A percentile compares a stretch with the other conserved stretches of the same genome.
These are phyloP conservation scores for Eriosoma lanigerum DNA, from an alignment of 1,140 invertebrate species.

Conservation along the genomic window DNA sequence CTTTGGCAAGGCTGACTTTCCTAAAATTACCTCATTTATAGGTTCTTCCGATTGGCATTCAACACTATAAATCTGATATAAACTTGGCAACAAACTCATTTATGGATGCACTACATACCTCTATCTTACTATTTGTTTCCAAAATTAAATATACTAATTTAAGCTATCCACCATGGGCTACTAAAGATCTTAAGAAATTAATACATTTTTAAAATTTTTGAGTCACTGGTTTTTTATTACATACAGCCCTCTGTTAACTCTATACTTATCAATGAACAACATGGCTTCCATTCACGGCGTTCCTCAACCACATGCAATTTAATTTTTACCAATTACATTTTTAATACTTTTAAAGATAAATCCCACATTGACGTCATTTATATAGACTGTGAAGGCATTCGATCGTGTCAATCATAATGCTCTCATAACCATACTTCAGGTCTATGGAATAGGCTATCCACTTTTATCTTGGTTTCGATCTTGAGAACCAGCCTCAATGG, in stretches of 20 bases:
- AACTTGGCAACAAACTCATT: not conserved
- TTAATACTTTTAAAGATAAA: too few species aligned
- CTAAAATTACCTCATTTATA: not conserved
- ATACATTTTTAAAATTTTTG: not conserved
- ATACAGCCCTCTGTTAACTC: not conserved
- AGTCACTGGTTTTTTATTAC: not conserved
- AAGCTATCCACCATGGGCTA: not conserved
- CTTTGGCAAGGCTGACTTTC: not conserved
- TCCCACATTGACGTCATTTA: too few species aligned
- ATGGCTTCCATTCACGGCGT: too few species aligned
- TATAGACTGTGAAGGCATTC: too few species aligned
- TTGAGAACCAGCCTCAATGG: too few species aligned
- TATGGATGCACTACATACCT: not conserved
- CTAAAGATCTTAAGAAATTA: not conserved
- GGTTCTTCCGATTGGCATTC: not conserved
- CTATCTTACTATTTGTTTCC: not conserved
- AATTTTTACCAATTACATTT: too few species aligned
- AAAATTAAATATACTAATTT: not conserved
- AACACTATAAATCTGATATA: not conserved
- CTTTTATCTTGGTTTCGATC: too few species aligned
- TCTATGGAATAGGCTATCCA: too few species aligned
- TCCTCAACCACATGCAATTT: too few species aligned
- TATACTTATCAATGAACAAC: too few species aligned
- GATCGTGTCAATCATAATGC: too few species aligned
- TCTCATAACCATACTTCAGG: too few species aligned